Base-by-base conservation (phyloP, 2,797 vertebrate species). In the Rhinatrema bivittatum region DNA sequence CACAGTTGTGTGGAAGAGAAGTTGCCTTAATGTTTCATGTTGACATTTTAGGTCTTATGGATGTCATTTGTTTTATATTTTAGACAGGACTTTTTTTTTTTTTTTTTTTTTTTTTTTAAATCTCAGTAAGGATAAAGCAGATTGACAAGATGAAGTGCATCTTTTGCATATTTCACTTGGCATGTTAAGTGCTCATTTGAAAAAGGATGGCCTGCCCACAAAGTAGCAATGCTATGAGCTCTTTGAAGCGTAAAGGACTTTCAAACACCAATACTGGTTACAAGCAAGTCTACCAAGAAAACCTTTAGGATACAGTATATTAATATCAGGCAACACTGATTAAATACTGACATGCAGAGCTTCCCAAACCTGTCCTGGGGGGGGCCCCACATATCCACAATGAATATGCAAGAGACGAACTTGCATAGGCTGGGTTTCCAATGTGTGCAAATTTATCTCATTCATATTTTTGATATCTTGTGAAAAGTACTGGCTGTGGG, bases 21-120 rank as follows among this genome's bases (percentile, higher is more conserved):
- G 32, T 19, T 45, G 32, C 46, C 42, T 41, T 33, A 48, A 16
- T 51, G 24, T 48, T 56, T 67, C 43, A 20, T 10, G 10, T 37
- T 76, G 54, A 39, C 16, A 20, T 57, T 64, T 62, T 41, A 44
- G 33, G 38, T 39, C 34, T 49, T 9, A 1, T 49, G 30, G 28
- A 28, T 61, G 32, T 36, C 30, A 14, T 63, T 60, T 49, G 16
- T 37, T 50, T 40, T 32, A 4, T 38, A 19, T 56, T 57, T 59
- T 18, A 65, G n/a, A n/a, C n/a, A n/a, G n/a, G n/a, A n/a, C n/a
- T n/a, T n/a, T n/a, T n/a, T n/a, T n/a, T n/a, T n/a, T n/a, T n/a
- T n/a, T n/a, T n/a, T n/a, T n/a, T n/a, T n/a, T n/a, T n/a, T n/a
- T n/a, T n/a, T n/a, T n/a, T n/a, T n/a, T n/a, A n/a, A n/a, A n/a